phyloP scores from a whole-genome alignment of 2,113 vertebrate genomes.

The Microtus ochrogaster region DNA sequence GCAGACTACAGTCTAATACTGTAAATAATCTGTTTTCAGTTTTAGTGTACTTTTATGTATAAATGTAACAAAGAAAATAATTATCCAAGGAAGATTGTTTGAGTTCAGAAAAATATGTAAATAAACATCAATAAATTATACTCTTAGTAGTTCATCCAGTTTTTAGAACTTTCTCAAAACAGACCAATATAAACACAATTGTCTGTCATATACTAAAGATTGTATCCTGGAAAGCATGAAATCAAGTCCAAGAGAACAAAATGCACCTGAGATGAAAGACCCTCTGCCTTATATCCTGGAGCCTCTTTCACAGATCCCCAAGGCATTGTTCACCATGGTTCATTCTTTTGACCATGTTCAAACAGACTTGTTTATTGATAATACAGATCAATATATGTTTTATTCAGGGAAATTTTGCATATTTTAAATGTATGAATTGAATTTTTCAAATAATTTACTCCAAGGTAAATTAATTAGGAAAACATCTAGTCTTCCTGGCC shows the following conservation, averaged over 20 bases:
- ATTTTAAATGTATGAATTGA: neutral
- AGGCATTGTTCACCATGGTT: neutral
- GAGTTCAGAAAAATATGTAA: neutral
- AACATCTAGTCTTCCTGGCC: rapidly evolving
- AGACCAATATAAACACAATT: neutral
- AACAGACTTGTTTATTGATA: neutral
- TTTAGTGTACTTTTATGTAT: neutral
- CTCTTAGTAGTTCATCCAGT: neutral
- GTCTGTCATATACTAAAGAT: neutral
- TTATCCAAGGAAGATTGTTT: neutral
- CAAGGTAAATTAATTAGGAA: neutral
- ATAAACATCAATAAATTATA: neutral
- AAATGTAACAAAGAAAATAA: neutral
- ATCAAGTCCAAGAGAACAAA: neutral
- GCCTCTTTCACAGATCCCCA: neutral
- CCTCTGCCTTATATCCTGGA: neutral
- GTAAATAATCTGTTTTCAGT: neutral
- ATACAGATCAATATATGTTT: neutral
- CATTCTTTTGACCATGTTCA: neutral
- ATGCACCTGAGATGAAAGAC: neutral
- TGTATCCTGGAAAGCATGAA: neutral
- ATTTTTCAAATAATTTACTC: neutral
- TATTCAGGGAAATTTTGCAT: neutral
- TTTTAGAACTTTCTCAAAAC: neutral
- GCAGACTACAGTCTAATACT: neutral